phyloP scores from a whole-genome alignment of 37 sponge, comb jelly and placozoan genomes.

The Agelas oroides region DNA sequence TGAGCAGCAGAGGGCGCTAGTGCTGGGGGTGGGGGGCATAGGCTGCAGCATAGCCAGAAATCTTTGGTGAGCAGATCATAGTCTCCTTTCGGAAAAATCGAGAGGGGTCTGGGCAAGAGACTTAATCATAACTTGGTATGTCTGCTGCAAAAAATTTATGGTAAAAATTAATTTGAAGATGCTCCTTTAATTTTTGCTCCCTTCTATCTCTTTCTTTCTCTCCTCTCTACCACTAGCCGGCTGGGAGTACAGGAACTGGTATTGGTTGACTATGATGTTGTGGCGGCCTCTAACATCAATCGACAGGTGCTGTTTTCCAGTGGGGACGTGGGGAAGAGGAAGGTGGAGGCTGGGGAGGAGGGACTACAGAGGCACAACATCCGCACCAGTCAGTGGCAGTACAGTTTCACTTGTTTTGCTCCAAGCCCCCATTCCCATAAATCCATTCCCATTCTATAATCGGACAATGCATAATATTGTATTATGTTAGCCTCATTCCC shows the following conservation, averaged over 20 bases:
- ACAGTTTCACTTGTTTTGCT: neutral
- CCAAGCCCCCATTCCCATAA: neutral
- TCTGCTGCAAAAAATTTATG: neutral
- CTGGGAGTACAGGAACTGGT: slow-evolving; percentile 47
- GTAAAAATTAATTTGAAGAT: neutral
- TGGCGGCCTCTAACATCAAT: slow-evolving; percentile 61
- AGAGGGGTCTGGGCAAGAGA: too few relatives aligned
- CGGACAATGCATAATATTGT: neutral
- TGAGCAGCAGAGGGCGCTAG: slow-evolving; percentile 51
- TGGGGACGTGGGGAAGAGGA: slow-evolving; percentile 47
- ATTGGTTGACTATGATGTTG: slow-evolving; percentile 59
- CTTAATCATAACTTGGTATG: too few relatives aligned
- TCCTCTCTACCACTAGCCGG: slow-evolving; percentile 38
- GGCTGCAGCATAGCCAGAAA: slow-evolving; percentile 55
- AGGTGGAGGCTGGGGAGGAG: slow-evolving; percentile 52
- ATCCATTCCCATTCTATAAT: neutral
- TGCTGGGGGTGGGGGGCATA: slow-evolving; percentile 70
- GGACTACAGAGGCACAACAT: slow-evolving; percentile 44
- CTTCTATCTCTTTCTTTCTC: neutral
- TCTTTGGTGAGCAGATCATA: slow-evolving; percentile 56
- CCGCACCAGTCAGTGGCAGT: slow-evolving; percentile 27
- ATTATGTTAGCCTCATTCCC: too few relatives aligned
- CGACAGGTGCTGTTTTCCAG: slow-evolving; percentile 57
- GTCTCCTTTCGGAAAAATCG: too few relatives aligned
- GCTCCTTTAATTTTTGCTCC: neutral